Evolutionary conservation across 2,113 vertebrate genomes (phyloP), one percentile per base, ranked within the genome.

Genomic region (Corydoras maculifer): DNA sequence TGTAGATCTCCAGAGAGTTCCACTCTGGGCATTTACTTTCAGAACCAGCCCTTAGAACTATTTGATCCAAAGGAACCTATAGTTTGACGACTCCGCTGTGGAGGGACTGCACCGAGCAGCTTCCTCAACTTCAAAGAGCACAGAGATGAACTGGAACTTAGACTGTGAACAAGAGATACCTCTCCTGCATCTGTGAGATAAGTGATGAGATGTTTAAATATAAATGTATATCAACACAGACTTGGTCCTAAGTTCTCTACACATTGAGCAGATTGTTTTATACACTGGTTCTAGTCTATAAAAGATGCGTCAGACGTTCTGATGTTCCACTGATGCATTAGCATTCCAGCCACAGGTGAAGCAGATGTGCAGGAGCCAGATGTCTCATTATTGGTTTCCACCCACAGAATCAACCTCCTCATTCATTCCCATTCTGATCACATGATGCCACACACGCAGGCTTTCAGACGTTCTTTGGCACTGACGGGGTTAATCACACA

Each of bases 331-430:
- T 25, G 18, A 25, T 48, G 15, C 54, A 64, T 72, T 58, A 72
- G 35, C 61, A 72, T 72, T 72, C 62, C 51, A 72, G 35, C 18
- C 70, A 58, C 70, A 72, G 70, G 70, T 71, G 63, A 71, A 5
- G 7, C 60, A 57, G 51, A 61, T 72, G 70, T 72, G 35, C 61
- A 49, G 35, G 49, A 58, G 61, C 53, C 70, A 72, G 70, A 65
- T 64, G 70, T 35, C 61, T 65, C 61, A 65, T 65, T 64, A 64
- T 49, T 58, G 51, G 57, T 49, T 43, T 64, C 51, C n/a, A 62
- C 61, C 32, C 54, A 58, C 11, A 15, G 53, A 72, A 64, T 72
- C 63, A n/a, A 49, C 63, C 57, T 35, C 18, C n/a, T 61, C 57
- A 51, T 67, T 73, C 63, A 67, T n/a, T 12, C 43, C 43, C 48